phyloP scores from a whole-genome alignment of 2,888 invertebrate genomes.

The Drosophila anomelani region DNA sequence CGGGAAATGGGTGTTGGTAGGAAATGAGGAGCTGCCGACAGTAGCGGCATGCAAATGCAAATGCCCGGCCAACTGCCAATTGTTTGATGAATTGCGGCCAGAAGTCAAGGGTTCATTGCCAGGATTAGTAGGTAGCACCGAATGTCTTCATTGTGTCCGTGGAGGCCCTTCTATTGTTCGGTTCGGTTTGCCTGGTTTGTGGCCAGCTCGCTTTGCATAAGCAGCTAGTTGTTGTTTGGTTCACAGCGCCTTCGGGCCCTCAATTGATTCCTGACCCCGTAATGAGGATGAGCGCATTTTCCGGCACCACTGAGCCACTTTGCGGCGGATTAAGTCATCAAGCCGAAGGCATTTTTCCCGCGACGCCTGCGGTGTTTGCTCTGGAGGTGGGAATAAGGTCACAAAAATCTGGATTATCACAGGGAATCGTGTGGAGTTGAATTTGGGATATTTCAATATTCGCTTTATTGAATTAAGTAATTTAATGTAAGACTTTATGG shows the following conservation, averaged over 20 bases:
- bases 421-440: neutral
- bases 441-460: too few species aligned
- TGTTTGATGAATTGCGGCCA: conserved; percentile 75
- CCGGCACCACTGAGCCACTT: conserved; percentile 49
- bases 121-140: conserved; percentile 67
- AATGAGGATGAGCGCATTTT: conserved; percentile 57
- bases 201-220: conserved; percentile 62
- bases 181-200: conserved; percentile 47
- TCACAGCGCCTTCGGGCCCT: conserved; percentile 45
- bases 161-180: conserved; percentile 1
- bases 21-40: conserved; percentile 28
- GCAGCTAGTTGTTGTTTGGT: conserved; percentile 40
- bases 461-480: neutral
- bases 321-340: conserved; percentile 74
- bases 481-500: neutral
- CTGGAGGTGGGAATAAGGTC: conserved; percentile 36
- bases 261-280: conserved; percentile 76
- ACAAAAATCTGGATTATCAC: neutral
- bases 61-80: conserved; percentile 71
- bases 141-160: conserved; percentile 70
- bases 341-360: conserved; percentile 8
- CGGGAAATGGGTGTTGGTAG: conserved; percentile 16
- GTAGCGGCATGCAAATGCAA: conserved; percentile 68
- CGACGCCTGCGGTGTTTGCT: conserved; percentile 28
- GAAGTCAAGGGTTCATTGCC: conserved; percentile 75